Evolutionary conservation across 2,888 invertebrate species (phyloP).

Genomic region (Mythimna loreyi): DNA sequence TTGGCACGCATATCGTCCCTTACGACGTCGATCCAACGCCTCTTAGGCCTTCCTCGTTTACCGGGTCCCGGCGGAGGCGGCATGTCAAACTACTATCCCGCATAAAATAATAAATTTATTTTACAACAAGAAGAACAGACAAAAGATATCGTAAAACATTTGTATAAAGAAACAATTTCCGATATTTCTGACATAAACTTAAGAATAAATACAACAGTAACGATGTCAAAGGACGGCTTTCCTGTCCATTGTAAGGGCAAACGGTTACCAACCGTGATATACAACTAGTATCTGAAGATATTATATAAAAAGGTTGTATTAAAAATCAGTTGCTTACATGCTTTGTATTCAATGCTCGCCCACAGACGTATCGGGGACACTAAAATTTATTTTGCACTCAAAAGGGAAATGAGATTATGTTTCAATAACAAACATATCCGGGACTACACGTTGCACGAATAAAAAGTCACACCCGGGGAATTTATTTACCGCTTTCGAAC

Average conservation of each 20-base stretch:
- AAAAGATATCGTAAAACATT: slow-evolving; percentile 17
- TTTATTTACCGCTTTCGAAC: slow-evolving; percentile 68
- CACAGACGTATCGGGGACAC: slow-evolving; percentile 70
- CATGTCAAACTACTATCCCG: not conserved
- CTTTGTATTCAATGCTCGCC: slow-evolving; percentile 66
- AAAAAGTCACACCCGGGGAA: slow-evolving; percentile 72
- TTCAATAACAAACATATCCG: slow-evolving; percentile 82
- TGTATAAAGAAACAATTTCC: slow-evolving; percentile 39
- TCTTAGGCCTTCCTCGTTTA: too few species aligned
- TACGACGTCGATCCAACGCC: too few species aligned
- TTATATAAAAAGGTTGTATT: slow-evolving; percentile 61
- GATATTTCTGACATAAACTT: slow-evolving; percentile 31
- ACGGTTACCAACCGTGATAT: slow-evolving; percentile 54
- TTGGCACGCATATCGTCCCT: too few species aligned
- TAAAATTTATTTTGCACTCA: slow-evolving; percentile 81
- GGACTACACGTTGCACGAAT: slow-evolving; percentile 72
- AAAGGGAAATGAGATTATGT: slow-evolving; percentile 82
- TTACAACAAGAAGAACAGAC: not conserved
- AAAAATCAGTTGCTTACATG: slow-evolving; percentile 66
- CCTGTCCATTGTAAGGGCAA: slow-evolving; percentile 50
- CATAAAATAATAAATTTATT: not conserved
- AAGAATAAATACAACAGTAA: slow-evolving; percentile 45
- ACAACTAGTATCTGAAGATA: slow-evolving; percentile 61
- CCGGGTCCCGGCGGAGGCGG: too few species aligned
- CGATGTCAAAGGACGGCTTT: slow-evolving; percentile 40